Conservation (phyloP, 2,888 invertebrate species). For the Scrobipalpa costella region DNA sequence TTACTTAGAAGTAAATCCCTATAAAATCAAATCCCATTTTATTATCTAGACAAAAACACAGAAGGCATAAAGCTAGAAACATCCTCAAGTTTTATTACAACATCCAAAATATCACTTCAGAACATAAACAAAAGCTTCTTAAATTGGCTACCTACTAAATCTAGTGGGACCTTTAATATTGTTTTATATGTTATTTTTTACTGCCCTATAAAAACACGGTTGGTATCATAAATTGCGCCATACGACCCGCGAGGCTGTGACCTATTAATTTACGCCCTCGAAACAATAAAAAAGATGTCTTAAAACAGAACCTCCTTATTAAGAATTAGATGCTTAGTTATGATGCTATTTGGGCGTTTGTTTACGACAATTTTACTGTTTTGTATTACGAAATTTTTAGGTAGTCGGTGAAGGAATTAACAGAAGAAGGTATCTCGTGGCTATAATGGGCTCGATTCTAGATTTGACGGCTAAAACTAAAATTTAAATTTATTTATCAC, state of each 20-base stretch:
- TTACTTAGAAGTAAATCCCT: not conserved
- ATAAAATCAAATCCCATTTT: not conserved
- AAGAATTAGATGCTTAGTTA: constrained; percentile 32
- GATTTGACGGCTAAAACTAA: no score
- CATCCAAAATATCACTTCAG: not conserved
- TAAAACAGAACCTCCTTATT: constrained; percentile 40
- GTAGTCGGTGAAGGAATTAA: not conserved
- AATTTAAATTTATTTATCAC: no score
- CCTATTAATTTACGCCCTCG: constrained; percentile 42
- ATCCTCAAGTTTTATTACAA: not conserved
- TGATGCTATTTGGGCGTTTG: constrained; percentile 39
- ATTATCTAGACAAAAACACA: no score
- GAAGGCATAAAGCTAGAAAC: not conserved
- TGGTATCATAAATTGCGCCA: constrained; percentile 32
- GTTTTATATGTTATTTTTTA: constrained; percentile 13
- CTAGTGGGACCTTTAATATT: constrained; percentile 6
- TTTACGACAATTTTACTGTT: constrained; percentile 30
- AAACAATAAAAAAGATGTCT: constrained; percentile 34
- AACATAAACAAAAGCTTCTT: constrained; percentile 14
- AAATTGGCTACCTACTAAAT: not conserved
- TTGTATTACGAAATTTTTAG: not conserved
- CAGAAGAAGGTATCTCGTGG: not conserved
- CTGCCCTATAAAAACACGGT: constrained; percentile 18
- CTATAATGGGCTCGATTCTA: no score
- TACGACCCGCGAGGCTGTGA: constrained; percentile 43